Percentiles rank a stretch among this genome's conserved stretches.
phyloP scores from a whole-genome alignment of 2,113 vertebrate genomes.

The Menidia beryllina region DNA sequence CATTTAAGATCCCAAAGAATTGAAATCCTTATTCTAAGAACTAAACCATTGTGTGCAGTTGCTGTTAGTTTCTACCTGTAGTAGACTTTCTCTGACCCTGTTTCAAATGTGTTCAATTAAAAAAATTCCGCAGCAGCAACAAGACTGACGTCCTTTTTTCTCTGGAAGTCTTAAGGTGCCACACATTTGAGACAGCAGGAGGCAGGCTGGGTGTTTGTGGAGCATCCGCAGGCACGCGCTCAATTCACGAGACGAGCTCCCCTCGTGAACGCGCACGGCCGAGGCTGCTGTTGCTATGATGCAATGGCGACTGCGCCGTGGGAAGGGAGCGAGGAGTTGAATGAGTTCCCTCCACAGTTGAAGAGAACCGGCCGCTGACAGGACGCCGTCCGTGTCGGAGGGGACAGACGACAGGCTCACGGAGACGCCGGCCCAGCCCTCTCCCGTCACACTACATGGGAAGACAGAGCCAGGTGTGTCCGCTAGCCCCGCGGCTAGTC shows the following conservation, averaged over 20 bases:
- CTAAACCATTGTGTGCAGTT: too few species aligned
- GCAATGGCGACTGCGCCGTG: slow-evolving; percentile 80
- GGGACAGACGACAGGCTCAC: slow-evolving; percentile 24
- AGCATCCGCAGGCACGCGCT: slow-evolving; percentile 4
- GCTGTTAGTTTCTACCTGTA: too few species aligned
- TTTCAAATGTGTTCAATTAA: too few species aligned
- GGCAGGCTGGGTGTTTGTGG: slow-evolving; percentile 38
- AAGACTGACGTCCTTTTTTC: neutral
- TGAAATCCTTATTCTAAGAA: too few species aligned
- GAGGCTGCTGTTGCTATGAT: slow-evolving; percentile 77
- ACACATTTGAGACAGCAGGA: slow-evolving; percentile 51
- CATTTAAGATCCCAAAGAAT: too few species aligned
- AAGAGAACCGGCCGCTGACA: slow-evolving; percentile 46
- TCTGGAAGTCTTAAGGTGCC: neutral
- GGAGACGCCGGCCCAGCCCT: slow-evolving; percentile 14
- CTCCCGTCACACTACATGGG: slow-evolving; percentile 35
- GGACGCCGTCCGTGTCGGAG: slow-evolving; percentile 27
- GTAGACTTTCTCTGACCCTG: too few species aligned
- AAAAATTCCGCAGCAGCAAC: neutral
- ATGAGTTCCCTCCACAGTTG: slow-evolving; percentile 72
- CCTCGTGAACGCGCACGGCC: slow-evolving; percentile 63
- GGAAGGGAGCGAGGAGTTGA: slow-evolving; percentile 75
- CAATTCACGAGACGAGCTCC: neutral
- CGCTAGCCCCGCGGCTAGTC: slow-evolving; percentile 55
- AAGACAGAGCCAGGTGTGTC: slow-evolving; percentile 49